phyloP scores from a whole-genome alignment of 2,113 vertebrate genomes.

The Aegithalos caudatus region DNA sequence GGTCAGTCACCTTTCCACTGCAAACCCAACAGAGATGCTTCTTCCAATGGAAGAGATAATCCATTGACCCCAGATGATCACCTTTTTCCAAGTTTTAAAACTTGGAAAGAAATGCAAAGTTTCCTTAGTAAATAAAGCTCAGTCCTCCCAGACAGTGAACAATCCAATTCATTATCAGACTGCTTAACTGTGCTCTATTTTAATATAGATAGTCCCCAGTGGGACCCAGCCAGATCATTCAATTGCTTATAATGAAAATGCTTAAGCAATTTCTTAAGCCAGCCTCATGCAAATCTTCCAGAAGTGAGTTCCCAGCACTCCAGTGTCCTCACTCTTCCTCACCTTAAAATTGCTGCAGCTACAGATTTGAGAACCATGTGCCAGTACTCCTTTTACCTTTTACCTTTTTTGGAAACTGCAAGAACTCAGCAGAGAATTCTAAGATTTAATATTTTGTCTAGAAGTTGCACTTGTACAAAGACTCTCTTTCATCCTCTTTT shows the following conservation, averaged over 20 bases:
- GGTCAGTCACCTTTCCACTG: background rate
- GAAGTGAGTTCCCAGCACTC: background rate
- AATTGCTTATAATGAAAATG: background rate
- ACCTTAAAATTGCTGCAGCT: background rate
- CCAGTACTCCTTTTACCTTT: background rate
- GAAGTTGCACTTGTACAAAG: background rate
- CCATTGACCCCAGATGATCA: background rate
- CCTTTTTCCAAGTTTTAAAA: background rate
- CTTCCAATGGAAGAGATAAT: background rate
- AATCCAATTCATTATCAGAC: background rate
- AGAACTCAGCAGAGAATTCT: background rate
- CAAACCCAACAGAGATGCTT: background rate
- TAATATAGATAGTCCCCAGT: background rate
- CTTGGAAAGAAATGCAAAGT: background rate
- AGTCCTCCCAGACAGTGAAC: background rate
- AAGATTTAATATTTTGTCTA: background rate
- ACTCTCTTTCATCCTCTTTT: background rate
- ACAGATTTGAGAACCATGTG: background rate
- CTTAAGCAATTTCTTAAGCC: background rate
- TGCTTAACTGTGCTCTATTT: background rate
- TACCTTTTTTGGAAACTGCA: background rate
- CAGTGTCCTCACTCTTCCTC: background rate
- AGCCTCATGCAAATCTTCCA: background rate
- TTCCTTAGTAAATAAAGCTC: background rate
- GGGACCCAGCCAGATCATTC: background rate